Evolutionary conservation across 2,113 vertebrate genomes (phyloP), one percentile per base, ranked within the genome.

Genomic region (Sialia sialis): DNA sequence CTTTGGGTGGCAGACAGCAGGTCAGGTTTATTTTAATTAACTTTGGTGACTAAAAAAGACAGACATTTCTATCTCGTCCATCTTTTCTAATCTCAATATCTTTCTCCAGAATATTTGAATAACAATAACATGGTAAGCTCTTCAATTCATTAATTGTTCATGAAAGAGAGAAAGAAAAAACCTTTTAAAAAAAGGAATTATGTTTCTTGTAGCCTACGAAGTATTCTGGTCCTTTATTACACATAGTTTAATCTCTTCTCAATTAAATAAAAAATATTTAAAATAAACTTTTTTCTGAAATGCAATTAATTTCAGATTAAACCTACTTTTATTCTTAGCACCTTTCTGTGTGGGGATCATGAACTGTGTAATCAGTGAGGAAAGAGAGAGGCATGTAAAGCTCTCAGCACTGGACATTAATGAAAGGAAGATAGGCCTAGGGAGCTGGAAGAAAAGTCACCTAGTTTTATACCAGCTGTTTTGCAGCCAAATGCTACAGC

Each of bases 1-100:
- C 36, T 82, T 96, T 51, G 56, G 8, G 48, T 78, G 72, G 54
- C 54, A 92, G 79, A 89, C 44, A 95, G 67, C 68, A 93, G 93
- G 91, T 94, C 58, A 88, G 36, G 85, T 89, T 90, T 87, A 78
- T 91, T 95, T 96, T 96, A 97, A 97, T 97, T 96, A 97, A 88
- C 41, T 96, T 46, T 38, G 10, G 38, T 68, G 63, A 38, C 44
- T 73, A 72, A 90, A 80, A 90, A 76, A 82, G 34, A 56, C 22
- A 94, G 77, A 68, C 41, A 58, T 95, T 66, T 68, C 58, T 62
- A 51, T 97, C 78, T 96, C 2, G 0, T 86, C 62, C 3, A 4
- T 95, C 78, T 93, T 93, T 39, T 91, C 70, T 74, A 91, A 96
- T 96, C 84, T 92, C 89, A 93, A 69, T 81, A 62, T 90, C 75